These are phyloP conservation scores for Esox niger DNA, from an alignment of 2,113 vertebrate genomes.

Conservation along the genomic window DNA sequence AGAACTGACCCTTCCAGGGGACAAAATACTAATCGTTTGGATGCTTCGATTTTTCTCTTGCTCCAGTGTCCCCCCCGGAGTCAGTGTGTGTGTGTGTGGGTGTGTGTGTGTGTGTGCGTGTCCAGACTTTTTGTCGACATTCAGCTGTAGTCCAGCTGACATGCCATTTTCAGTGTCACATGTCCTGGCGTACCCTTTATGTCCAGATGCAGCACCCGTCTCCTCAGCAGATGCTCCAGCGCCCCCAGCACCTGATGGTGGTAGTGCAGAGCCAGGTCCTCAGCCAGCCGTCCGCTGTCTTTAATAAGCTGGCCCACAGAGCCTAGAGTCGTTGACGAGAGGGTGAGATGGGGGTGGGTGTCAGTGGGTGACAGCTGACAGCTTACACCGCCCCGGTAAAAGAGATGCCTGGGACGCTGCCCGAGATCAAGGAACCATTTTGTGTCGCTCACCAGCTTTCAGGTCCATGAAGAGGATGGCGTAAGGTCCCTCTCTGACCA, in stretches of 20 bases:
- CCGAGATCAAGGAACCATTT: neutral
- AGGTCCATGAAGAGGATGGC: conserved; percentile 91
- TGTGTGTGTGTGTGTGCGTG: neutral
- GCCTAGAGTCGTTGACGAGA: conserved; percentile 63
- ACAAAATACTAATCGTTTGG: neutral
- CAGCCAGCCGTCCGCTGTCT: conserved; percentile 82
- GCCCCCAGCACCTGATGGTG: conserved; percentile 81
- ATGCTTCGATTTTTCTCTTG: neutral
- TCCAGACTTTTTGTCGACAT: neutral
- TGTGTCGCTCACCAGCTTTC: conserved; percentile 78
- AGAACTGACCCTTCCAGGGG: neutral
- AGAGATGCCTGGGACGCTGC: neutral
- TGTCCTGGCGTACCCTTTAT: conserved; percentile 82
- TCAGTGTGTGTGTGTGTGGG: neutral
- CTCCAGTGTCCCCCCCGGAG: neutral
- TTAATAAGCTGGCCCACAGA: conserved; percentile 87
- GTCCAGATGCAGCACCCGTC: conserved; percentile 85
- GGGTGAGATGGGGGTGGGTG: conserved; percentile 10
- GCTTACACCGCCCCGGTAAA: fast-evolving
- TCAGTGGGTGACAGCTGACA: conserved; percentile 13
- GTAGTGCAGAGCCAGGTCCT: conserved; percentile 90
- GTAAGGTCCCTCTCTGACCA: conserved; percentile 86
- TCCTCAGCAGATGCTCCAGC: conserved; percentile 82
- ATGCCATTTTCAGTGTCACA: neutral
- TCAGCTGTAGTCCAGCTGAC: neutral